Evolutionary conservation across 2,888 invertebrate species (phyloP).

Genomic region (Halocaridina rubra): DNA sequence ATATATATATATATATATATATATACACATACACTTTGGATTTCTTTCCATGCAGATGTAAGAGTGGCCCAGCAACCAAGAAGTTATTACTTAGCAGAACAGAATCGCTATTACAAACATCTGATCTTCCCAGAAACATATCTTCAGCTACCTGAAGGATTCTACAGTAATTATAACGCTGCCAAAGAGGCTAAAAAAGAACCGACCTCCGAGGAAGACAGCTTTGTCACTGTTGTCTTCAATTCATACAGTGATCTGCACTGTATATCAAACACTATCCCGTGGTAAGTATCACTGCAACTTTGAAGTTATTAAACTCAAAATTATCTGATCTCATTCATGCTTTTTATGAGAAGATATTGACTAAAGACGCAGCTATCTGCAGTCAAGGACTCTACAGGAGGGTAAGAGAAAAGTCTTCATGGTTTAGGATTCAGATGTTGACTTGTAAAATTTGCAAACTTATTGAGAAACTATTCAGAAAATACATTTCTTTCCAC

Average conservation of each 20-base stretch:
- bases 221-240: background rate
- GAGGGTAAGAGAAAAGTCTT: too few species aligned
- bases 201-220: background rate
- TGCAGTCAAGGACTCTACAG: too few species aligned
- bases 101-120: background rate
- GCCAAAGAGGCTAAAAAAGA: background rate
- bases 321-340: too few species aligned
- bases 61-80: background rate
- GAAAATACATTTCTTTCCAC: too few species aligned
- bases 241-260: background rate
- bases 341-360: too few species aligned
- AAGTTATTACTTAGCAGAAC: background rate
- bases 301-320: too few species aligned
- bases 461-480: too few species aligned
- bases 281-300: background rate
- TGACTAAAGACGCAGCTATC: too few species aligned
- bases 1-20: too few species aligned
- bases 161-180: background rate
- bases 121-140: background rate
- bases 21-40: too few species aligned
- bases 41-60: background rate
- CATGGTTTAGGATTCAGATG: too few species aligned
- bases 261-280: background rate
- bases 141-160: background rate
- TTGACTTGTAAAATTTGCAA: too few species aligned